Evolutionary conservation across 2,113 vertebrate species (phyloP), one percentile per base, ranked within the genome.

Genomic region (Actinemys pallida): DNA sequence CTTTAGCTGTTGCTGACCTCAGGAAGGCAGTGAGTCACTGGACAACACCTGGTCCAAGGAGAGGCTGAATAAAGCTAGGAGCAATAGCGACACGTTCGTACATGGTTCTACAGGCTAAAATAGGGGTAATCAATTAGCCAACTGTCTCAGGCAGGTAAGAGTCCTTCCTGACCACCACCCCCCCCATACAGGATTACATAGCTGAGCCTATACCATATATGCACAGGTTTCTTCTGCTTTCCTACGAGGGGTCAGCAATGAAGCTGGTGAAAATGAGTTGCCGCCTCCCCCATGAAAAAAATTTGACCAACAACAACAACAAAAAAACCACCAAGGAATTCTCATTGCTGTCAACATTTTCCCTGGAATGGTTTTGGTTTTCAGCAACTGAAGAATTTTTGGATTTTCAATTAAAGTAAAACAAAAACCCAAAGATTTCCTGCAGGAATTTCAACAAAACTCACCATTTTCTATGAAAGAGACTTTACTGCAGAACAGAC

Each of bases 11-110:
- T 59, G 24, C 22, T 69, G 35, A 49, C 8, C 52, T n/a, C 79
- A n/a, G 50, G 19, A 54, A 49, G 24, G 35, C 59, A 5, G 12
- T 12, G 56, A 22, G 4, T 2, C 16, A 31, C 62, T 0, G 0
- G 62, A 72, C 29, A 24, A n/a, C 47, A 27, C 22, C 53, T 13
- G 75, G 81, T 45, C 52, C 8, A n/a, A 42, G 24, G 22, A 27
- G 13, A 45, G 4, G 39, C 56, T 59, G 56, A 27, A 16, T 45
- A 59, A 29, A 31, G 54, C 9, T 29, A 31, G n/a, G 82, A 42
- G 42, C n/a, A 59, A 47, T n/a, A 47, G n/a, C 10, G 42, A 59
- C 27, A 31, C 22, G 17, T 45, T 12, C 16, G 14, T 45, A 19
- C 13, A 29, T 42, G 72, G 39, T 25, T 75, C 72, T 10, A 42